Conservation (phyloP, 1,140 invertebrate species). For the Calephelis virginiensis region DNA sequence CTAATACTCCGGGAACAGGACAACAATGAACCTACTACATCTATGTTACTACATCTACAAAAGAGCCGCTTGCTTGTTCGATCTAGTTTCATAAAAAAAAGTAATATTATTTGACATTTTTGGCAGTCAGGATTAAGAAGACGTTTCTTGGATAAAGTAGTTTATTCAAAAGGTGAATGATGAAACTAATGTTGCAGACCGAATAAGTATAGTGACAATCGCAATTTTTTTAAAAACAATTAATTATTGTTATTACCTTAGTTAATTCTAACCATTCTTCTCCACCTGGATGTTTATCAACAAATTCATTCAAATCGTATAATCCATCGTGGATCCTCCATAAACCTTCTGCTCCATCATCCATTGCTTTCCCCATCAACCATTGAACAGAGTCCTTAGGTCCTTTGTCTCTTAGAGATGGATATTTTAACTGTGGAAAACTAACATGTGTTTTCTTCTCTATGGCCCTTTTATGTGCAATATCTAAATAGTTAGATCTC, state of each 20-base stretch:
- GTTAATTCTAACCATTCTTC: conserved; percentile 85
- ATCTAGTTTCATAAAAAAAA: no score
- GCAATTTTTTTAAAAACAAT: no score
- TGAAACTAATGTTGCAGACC: no score
- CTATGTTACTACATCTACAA: no score
- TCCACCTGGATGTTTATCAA: conserved; percentile 86
- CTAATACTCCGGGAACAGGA: no score
- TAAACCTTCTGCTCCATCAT: conserved; percentile 85
- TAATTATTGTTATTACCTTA: conserved; percentile 76
- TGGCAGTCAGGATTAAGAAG: no score
- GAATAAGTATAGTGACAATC: no score
- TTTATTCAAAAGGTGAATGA: no score
- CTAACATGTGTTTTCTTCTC: conserved; percentile 58
- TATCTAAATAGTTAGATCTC: conserved; percentile 36
- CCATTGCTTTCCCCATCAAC: conserved; percentile 82
- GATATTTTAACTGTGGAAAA: conserved; percentile 72
- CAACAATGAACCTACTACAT: no score
- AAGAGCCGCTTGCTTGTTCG: no score
- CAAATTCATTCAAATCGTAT: conserved; percentile 86
- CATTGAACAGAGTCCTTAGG: conserved; percentile 70
- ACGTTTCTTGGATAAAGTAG: no score
- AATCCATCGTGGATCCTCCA: conserved; percentile 88
- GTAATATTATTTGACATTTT: no score
- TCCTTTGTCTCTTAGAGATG: conserved; percentile 65
- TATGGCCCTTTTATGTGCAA: conserved; percentile 40